Evolutionary conservation across 92 coral and sea anemone genomes (phyloP), one percentile per base, ranked within the genome.

Genomic region (Bergia sp.): DNA sequence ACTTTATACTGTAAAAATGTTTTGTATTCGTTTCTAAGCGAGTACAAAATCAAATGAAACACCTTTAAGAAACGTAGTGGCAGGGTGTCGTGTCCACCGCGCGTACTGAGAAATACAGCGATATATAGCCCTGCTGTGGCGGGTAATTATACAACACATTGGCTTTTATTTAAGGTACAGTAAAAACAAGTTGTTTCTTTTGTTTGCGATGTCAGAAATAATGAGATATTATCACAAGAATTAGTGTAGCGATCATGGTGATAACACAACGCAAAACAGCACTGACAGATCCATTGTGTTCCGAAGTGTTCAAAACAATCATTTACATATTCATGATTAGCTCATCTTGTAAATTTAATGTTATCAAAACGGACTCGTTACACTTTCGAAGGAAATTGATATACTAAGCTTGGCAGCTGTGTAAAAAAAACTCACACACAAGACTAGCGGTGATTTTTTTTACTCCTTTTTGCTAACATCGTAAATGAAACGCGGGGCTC

Each of bases 211-310:
- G 49, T 81, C 74, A 61, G 15, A 79, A 38, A 81, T 79, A 79
- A 79, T 81, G 67, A 81, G 23, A 8, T 8, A 58, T 81, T 61
- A 81, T 61, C 37, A 38, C 16, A 58, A 20, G 23, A 41, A 81
- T 81, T 81, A 81, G 73, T 81, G 45, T 37, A 58, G 85, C 85
- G 61, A 37, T 81, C 49, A 81, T 15, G 72, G 73, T 37, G 47
- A 57, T 37, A 81, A 57, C 29, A 1, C 37, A 37, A 36, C 37
- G 21, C 67, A 23, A 10, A 80, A 80, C 39, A 39, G 41, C 65
- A 3, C 16, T 37, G 38, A 57, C 73, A 57, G 73, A 29, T 57
- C 43, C 43, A 57, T 57, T 81, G 74, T 81, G 45, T 20, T 81
- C 42, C 20, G 7, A 81, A 57, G 61, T 77, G 13, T 20, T 61